phyloP scores from a whole-genome alignment of 2,113 vertebrate genomes.

The Cyprinodon brontotheroides region DNA sequence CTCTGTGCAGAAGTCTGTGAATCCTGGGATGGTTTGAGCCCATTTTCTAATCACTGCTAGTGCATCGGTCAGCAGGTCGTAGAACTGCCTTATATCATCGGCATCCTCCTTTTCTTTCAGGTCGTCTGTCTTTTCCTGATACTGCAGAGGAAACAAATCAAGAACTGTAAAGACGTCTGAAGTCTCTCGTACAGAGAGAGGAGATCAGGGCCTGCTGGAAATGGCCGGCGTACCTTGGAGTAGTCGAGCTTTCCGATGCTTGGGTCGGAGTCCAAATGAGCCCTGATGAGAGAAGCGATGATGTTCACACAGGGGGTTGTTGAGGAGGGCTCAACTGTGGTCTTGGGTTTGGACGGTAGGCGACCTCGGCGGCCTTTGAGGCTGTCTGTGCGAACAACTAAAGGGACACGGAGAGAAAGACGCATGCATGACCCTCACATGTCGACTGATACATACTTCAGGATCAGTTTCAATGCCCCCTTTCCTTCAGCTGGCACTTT shows the following conservation, averaged over 20 bases:
- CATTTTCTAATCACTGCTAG: constrained; percentile 90
- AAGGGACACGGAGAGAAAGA: background rate
- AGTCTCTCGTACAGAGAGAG: background rate
- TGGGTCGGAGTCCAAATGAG: constrained; percentile 89
- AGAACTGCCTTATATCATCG: constrained; percentile 89
- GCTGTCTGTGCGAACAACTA: constrained; percentile 94
- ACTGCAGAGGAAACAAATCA: constrained; percentile 70
- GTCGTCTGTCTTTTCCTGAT: constrained; percentile 83
- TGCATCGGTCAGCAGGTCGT: constrained; percentile 86
- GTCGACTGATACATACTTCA: constrained; percentile 2
- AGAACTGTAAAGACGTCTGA: background rate
- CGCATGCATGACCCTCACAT: constrained; percentile 21
- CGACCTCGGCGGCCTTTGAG: constrained; percentile 92
- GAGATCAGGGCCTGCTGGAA: background rate
- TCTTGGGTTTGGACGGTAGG: constrained; percentile 91
- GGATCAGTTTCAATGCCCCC: constrained; percentile 40
- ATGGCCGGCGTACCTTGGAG: constrained; percentile 83
- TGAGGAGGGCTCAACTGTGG: constrained; percentile 70
- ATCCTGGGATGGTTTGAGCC: constrained; percentile 91
- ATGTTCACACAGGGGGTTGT: constrained; percentile 81
- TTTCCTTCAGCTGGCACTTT: constrained; percentile 51
- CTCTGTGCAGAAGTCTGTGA: constrained; percentile 82
- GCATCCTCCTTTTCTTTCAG: constrained; percentile 88
- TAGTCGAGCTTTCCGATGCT: constrained; percentile 87
- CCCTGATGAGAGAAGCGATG: constrained; percentile 88